Percentiles rank a stretch among this genome's conserved stretches.
phyloP scores from a whole-genome alignment of 1,140 invertebrate species.

The Macrobrachium rosenbergii region DNA sequence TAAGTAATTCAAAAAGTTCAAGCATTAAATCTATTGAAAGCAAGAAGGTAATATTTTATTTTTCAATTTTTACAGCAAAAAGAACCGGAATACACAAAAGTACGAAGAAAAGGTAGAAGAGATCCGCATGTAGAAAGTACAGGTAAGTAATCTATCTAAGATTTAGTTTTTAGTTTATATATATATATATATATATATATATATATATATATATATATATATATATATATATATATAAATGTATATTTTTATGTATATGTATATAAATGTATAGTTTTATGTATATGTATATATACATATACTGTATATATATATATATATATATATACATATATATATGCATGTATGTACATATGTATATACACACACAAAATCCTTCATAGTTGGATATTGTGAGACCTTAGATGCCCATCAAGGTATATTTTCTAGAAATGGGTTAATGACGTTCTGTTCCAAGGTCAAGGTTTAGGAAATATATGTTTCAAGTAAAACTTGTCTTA shows the following conservation, averaged over 20 bases:
- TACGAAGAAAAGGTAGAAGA: constrained; percentile 82
- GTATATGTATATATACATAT: not conserved
- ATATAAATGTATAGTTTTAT: not conserved
- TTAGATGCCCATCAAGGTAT: too few species aligned
- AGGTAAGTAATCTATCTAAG: constrained; percentile 73
- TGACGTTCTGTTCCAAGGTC: too few species aligned
- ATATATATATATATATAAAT: not conserved
- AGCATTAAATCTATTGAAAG: too few species aligned
- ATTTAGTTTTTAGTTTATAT: not conserved
- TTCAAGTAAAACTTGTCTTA: too few species aligned
- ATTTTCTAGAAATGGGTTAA: too few species aligned
- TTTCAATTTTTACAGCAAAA: constrained; percentile 74
- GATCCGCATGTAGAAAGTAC: constrained; percentile 85
- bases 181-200: not conserved
- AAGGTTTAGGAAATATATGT: too few species aligned
- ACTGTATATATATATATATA: not conserved
- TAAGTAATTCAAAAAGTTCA: too few species aligned
- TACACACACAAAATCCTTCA: not conserved
- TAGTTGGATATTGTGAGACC: not conserved
- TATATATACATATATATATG: not conserved
- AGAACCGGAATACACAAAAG: constrained; percentile 85
- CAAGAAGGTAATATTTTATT: not conserved
- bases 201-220: not conserved
- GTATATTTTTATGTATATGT: not conserved
- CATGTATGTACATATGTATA: not conserved